A percentile compares a stretch with the other conserved stretches of the same genome.
phyloP scores from a whole-genome alignment of 2,888 invertebrate species.

The Pollenia labialis region DNA sequence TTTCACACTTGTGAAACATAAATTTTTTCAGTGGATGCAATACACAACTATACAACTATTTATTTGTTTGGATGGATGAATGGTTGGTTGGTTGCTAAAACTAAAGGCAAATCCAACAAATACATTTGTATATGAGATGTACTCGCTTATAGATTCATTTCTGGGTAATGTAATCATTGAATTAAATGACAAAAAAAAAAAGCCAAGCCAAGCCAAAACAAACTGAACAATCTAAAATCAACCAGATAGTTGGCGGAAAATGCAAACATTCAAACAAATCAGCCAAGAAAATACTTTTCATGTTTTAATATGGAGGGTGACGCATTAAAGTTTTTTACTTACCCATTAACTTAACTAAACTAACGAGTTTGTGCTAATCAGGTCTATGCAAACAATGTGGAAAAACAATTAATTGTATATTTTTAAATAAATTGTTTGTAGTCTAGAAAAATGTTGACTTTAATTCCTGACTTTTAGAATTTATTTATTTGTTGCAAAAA shows the following conservation, averaged over 20 bases:
- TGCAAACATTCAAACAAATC: conserved; percentile 36
- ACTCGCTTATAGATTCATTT: conserved; percentile 9
- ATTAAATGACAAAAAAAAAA: conserved; percentile 18
- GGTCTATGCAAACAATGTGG: no score
- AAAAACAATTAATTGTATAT: no score
- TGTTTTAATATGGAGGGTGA: conserved; percentile 1
- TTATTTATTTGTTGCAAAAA: no score
- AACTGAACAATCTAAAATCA: not conserved
- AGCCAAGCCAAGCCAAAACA: conserved; percentile 20
- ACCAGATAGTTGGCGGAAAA: conserved; percentile 27
- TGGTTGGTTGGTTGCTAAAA: conserved; percentile 14
- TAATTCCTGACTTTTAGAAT: no score
- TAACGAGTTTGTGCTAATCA: no score
- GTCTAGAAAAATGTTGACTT: no score
- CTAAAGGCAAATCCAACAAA: conserved; percentile 3
- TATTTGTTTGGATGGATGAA: conserved; percentile 23
- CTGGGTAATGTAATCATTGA: conserved; percentile 47
- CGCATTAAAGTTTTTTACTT: not conserved
- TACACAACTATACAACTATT: not conserved
- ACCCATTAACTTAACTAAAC: no score
- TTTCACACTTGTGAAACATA: no score
- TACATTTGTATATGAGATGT: conserved; percentile 20
- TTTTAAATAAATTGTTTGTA: no score
- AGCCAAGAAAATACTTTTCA: not conserved
- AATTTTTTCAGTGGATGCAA: no score